phyloP scores from a whole-genome alignment of 2,113 vertebrate species.

The Corythoichthys haematopterus region DNA sequence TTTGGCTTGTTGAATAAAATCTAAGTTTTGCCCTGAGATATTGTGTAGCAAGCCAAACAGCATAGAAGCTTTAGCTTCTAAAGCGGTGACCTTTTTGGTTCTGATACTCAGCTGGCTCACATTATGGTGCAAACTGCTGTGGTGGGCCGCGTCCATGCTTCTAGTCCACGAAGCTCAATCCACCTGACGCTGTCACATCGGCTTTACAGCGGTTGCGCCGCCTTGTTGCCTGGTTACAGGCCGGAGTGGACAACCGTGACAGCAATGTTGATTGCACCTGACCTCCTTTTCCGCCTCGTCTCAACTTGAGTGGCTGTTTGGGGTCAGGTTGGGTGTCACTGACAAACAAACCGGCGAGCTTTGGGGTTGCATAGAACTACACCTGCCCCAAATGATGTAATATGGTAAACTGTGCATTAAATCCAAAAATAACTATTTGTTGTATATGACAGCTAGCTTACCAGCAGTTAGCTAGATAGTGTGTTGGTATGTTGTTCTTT shows the following conservation, averaged over 20 bases:
- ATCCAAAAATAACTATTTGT: background rate
- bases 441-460: too few species aligned
- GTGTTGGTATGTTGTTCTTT: too few species aligned
- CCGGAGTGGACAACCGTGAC: slow-evolving; percentile 63
- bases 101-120: background rate
- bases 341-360: slow-evolving; percentile 34
- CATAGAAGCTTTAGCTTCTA: slow-evolving; percentile 18
- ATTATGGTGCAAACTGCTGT: background rate
- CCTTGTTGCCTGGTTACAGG: slow-evolving; percentile 63
- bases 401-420: background rate
- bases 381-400: background rate
- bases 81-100: slow-evolving; percentile 13
- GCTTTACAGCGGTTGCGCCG: slow-evolving; percentile 47
- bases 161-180: slow-evolving; percentile 42
- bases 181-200: slow-evolving; percentile 63
- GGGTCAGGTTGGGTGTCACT: slow-evolving; percentile 49
- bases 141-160: slow-evolving; percentile 6
- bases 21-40: background rate
- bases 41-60: slow-evolving; percentile 21
- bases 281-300: slow-evolving; percentile 54
- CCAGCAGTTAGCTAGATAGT: too few species aligned
- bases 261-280: slow-evolving; percentile 66
- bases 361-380: background rate
- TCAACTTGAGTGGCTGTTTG: slow-evolving; percentile 64
- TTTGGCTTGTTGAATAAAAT: too few species aligned